Base-by-base conservation (phyloP, 2,888 invertebrate species). In the Eupithecia subumbrata region DNA sequence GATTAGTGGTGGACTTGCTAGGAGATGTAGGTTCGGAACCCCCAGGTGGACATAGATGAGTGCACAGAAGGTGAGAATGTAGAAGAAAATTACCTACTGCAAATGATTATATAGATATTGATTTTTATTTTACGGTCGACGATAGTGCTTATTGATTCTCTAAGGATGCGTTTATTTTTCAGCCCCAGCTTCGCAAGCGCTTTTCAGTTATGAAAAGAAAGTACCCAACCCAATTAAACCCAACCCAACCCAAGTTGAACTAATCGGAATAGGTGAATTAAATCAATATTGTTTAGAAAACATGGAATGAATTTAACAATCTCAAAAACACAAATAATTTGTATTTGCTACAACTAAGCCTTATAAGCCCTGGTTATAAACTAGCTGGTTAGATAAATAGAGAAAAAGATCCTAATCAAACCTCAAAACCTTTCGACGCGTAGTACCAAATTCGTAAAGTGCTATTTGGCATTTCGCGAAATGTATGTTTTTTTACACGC, bases 21-120 rank as follows among this genome's bases (percentile, higher is more conserved):
- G 43, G 40, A 68, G 68, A 56, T 12, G 68, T 16, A 68, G 75
- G 71, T 88, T 84, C 87, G 83, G 89, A 90, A 91, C 92, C 85
- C 89, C 91, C 91, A 89, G 86, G 87, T 83, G 74, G 79, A 14
- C 87, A 52, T 70, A 77, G 30, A 18, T 52, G 60, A 56, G 14
- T 9, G 11, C 1, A 43, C 56, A 68, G 78, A 79, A 48, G n/a
- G n/a, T 22, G 52, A 30, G 69, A 22, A 11, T 0, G 43, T 5
- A 12, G 14, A 67, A 45, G 22, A 68, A 34, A 18, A 18, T 64
- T 18, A 56, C n/a, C n/a, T 11, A 2, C 56, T 22, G 0, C 22
- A 4, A 0, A 9, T n/a, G n/a, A 52, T 56, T 11, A 1, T 45
- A 45, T 16, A 5, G 11, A n/a, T 18, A 52, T n/a, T 52, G 0